phyloP scores from a whole-genome alignment of 2,888 invertebrate genomes.

The Drepanosiphum platanoidis region DNA sequence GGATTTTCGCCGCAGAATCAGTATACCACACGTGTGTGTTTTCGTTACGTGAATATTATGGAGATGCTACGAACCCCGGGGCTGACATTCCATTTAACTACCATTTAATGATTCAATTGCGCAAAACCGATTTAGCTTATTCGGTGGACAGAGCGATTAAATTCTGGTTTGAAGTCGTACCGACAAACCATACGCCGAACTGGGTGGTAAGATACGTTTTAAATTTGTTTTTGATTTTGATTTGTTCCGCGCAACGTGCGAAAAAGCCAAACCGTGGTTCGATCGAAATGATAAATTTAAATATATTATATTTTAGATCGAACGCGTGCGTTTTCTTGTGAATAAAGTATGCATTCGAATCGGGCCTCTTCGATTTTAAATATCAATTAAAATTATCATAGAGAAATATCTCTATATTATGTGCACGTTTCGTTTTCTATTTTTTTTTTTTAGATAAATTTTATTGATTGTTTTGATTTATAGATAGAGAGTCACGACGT shows the following conservation, averaged over 20 bases:
- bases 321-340: no score
- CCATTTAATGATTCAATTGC: slow-evolving; percentile 73
- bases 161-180: slow-evolving; percentile 73
- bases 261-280: background rate
- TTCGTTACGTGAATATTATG: slow-evolving; percentile 77
- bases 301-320: no score
- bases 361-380: no score
- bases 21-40: slow-evolving; percentile 71
- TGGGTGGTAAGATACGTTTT: slow-evolving; percentile 71
- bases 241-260: background rate
- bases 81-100: slow-evolving; percentile 85
- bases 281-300: no score
- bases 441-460: background rate
- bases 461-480: background rate
- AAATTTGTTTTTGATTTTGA: background rate
- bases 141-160: slow-evolving; percentile 70
- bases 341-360: no score
- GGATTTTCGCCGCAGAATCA: slow-evolving; percentile 81
- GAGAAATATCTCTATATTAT: no score
- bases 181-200: slow-evolving; percentile 72
- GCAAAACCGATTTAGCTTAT: slow-evolving; percentile 69
- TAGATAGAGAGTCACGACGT: slow-evolving; percentile 66
- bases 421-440: background rate
- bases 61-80: slow-evolving; percentile 71
- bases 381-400: no score